Base-by-base conservation (phyloP, 2,797 vertebrate genomes). In the Girardinus metallicus region DNA sequence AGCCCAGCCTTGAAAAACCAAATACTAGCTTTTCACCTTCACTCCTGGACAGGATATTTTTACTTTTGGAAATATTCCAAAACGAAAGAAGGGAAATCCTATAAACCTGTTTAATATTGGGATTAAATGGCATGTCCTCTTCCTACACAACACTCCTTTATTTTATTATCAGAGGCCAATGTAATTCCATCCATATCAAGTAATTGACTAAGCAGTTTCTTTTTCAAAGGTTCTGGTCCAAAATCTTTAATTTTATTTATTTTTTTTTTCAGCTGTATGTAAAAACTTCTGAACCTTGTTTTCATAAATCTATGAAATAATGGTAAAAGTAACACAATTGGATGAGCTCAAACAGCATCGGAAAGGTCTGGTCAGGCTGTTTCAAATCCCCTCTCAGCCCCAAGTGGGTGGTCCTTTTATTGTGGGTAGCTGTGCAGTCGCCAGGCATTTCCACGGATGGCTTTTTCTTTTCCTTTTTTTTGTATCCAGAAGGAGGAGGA, bases 371-470 rank as follows among this genome's bases (percentile, higher is more conserved):
- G 91, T 94, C 92, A 93, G 92, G 95, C 95, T 93, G 93, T 91
- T 95, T 91, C 92, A 95, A 96, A 95, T 94, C 95, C 95, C 96
- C 95, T 94, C 94, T 95, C 95, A 95, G 93, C 87, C 95, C 96
- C 95, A 94, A 96, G 95, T 96, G 96, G 96, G 96, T 96, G 96
- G 96, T 96, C 96, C 93, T 94, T 95, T 96, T 94, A 95, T 94
- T 94, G 95, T 92, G 93, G 94, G 96, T 96, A 95, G 95, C 95
- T 88, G 95, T 95, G 95, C 94, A 95, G 95, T 96, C 94, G 91
- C 92, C 93, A 96, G 91, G 95, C 95, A 96, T 96, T 95, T 87
- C 90, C 91, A 94, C 91, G 84, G 91, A 94, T 91, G 85, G 88
- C 93, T 94, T 94, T 55, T 76, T 81, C 60, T 39, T 31, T 29